A percentile compares a stretch with the other conserved stretches of the same genome.
Evolutionary conservation across 2,888 invertebrate genomes (phyloP).

Genomic region (Eumerus sabulonum): DNA sequence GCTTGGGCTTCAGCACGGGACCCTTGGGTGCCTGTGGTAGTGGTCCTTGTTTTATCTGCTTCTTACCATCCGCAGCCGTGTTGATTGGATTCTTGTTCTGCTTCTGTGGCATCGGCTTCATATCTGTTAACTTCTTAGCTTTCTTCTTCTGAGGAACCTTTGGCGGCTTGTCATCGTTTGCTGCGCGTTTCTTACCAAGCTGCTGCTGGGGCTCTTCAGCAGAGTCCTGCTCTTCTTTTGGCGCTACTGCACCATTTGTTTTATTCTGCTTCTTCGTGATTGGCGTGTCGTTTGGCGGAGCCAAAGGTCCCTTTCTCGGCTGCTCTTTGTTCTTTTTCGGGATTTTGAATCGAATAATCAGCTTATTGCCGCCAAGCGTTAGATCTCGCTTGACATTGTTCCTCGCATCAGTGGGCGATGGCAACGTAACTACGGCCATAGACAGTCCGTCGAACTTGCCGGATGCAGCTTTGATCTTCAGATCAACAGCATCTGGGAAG

Average conservation of each 20-base stretch:
- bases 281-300: conserved; percentile 1
- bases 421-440: conserved; percentile 74
- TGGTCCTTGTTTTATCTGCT: background rate
- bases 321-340: too few relatives aligned
- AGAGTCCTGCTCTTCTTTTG: background rate
- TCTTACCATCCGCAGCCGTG: background rate
- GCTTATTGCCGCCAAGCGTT: conserved; percentile 70
- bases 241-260: background rate
- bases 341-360: conserved; percentile 73
- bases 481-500: conserved; percentile 75
- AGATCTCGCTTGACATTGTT: conserved; percentile 71
- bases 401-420: conserved; percentile 73
- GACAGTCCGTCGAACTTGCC: conserved; percentile 70
- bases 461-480: conserved; percentile 73
- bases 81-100: background rate
- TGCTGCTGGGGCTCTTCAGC: conserved; percentile 3
- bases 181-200: background rate
- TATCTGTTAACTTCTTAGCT: background rate
- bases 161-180: background rate
- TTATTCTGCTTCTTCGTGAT: background rate
- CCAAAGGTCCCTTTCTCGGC: background rate
- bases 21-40: background rate
- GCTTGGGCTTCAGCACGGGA: background rate
- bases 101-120: background rate
- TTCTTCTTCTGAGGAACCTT: conserved; percentile 17